Evolutionary conservation across 1,140 invertebrate genomes (phyloP).

Genomic region (Panagrolaimus sp.): DNA sequence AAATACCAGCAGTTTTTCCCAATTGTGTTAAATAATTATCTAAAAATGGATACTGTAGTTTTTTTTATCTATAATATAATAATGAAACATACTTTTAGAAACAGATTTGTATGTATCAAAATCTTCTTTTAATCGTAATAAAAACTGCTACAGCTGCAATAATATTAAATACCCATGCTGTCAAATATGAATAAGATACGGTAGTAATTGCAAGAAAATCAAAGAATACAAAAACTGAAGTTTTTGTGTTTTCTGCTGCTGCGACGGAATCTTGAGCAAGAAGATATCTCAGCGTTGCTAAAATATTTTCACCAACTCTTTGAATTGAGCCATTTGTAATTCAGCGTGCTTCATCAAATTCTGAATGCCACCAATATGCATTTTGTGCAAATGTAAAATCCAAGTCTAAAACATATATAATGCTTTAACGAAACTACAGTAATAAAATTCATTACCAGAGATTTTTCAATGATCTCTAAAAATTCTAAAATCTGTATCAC

Average conservation of each 20-base stretch:
- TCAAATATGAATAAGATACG: neutral
- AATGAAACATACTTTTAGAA: too few relatives aligned
- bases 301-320: neutral
- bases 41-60: too few relatives aligned
- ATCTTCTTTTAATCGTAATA: neutral
- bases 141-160: neutral
- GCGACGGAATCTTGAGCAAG: neutral
- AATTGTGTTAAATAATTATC: too few relatives aligned
- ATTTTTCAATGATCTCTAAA: conserved; percentile 70
- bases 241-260: neutral
- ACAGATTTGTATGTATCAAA: neutral
- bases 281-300: neutral
- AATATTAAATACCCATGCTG: neutral
- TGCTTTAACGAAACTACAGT: too few relatives aligned
- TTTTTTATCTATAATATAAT: too few relatives aligned
- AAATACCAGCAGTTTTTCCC: neutral
- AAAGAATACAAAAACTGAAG: conserved; percentile 6
- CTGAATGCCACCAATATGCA: conserved; percentile 15
- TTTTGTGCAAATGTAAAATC: conserved; percentile 14
- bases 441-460: conserved; percentile 58
- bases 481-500: conserved; percentile 89
- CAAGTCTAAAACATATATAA: neutral
- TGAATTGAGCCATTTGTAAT: neutral
- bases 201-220: neutral
- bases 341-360: conserved; percentile 7